phyloP scores from a whole-genome alignment of 2,888 invertebrate genomes.

The Leucoma salicis region DNA sequence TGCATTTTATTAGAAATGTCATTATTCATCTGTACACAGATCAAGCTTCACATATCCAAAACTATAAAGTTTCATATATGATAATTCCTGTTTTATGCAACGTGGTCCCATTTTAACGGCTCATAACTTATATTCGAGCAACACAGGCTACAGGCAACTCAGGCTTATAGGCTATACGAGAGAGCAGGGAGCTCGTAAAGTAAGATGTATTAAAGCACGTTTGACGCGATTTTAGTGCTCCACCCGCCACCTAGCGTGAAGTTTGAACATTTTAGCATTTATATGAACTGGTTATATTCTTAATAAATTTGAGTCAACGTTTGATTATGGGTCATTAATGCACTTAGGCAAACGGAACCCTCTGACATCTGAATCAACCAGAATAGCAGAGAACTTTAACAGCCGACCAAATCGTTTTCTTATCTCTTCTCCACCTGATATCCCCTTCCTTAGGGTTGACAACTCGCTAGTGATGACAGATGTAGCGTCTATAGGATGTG shows the following conservation, averaged over 20 bases:
- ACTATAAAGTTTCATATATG: neutral
- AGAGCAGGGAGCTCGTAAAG: slow-evolving; percentile 20
- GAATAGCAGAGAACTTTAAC: too few relatives aligned
- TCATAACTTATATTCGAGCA: slow-evolving; percentile 24
- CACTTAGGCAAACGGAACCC: too few relatives aligned
- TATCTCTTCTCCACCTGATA: too few relatives aligned
- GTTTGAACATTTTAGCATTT: neutral
- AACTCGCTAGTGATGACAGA: too few relatives aligned
- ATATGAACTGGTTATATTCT: neutral
- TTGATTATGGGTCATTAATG: too few relatives aligned
- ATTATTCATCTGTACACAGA: neutral
- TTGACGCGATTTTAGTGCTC: slow-evolving; percentile 13
- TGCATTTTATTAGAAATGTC: too few relatives aligned
- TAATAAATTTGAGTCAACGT: too few relatives aligned
- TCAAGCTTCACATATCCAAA: neutral
- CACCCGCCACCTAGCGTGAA: neutral
- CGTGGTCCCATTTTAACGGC: slow-evolving; percentile 22
- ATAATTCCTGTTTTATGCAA: slow-evolving; percentile 15
- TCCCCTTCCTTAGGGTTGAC: too few relatives aligned
- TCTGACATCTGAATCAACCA: too few relatives aligned
- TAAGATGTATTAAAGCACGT: slow-evolving; percentile 12
- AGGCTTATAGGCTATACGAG: slow-evolving; percentile 11
- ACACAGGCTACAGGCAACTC: slow-evolving; percentile 9
- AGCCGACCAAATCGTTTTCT: too few relatives aligned
- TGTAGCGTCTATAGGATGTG: too few relatives aligned